Evolutionary conservation across 2,888 invertebrate species (phyloP), one percentile per base, ranked within the genome.

Genomic region (Tetrapedia diversipes): DNA sequence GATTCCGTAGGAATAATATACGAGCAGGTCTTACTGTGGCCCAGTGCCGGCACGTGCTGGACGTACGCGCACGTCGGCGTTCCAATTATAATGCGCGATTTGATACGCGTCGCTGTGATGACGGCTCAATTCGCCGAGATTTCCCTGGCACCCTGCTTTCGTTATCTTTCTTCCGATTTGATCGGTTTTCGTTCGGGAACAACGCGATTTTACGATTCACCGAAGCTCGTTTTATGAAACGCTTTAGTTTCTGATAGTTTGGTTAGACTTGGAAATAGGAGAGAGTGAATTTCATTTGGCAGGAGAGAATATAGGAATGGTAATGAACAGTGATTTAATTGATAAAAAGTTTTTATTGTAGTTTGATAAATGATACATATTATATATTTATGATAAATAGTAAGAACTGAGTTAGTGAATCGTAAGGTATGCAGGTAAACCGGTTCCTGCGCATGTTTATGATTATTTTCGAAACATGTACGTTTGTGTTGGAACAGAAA

Each of bases 1-100:
- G 90, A 91, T 90, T 90, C 85, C 86, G 77, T 81, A 85, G 86
- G 86, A 90, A 90, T 91, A 91, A 91, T 91, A 91, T 88, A 90
- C 88, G 87, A 86, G 89, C 91, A 91, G 91, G 91, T 91, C 89
- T 91, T 88, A 91, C 87, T 91, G 87, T 90, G 83, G 78, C 77
- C 76, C 53, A 43, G 32, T 19, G 60, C 59, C 68, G 84, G 68
- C 90, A 90, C 87, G 89, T 89, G 87, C 73, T 79, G 68, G 73
- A 65, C 78, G 77, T 43, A 56, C 81, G 79, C 80, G 75, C 77
- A 75, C 72, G 82, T 43, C 80, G 57, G 85, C 85, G 82, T 81
- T 82, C 86, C 88, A 89, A 90, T 90, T 90, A 89, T 89, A 88
- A 88, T 88, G 85, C 86, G 86, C 87, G 90, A 90, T 90, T 90